phyloP scores from a whole-genome alignment of 2,113 vertebrate species.

The Argyrosomus japonicus region DNA sequence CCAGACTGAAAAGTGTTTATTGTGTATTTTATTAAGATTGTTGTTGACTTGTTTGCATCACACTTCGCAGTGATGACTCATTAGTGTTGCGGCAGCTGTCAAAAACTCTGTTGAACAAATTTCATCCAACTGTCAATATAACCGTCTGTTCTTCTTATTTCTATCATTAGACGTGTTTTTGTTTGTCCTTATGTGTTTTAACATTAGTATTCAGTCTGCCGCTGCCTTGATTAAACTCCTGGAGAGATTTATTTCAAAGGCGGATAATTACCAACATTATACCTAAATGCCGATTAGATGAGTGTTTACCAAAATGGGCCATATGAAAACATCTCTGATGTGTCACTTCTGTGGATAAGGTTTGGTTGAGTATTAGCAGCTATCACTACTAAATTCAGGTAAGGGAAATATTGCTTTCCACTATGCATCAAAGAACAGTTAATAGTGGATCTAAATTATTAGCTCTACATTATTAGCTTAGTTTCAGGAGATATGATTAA shows the following conservation, averaged over 20 bases:
- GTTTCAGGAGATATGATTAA: background rate
- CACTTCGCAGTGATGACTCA: conserved; percentile 32
- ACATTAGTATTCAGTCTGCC: background rate
- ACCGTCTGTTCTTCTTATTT: background rate
- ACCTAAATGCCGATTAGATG: background rate
- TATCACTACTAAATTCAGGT: background rate
- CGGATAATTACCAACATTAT: background rate
- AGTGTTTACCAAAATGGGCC: background rate
- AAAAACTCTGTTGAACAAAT: conserved; percentile 14
- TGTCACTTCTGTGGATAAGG: background rate
- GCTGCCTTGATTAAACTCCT: background rate
- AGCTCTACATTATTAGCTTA: background rate
- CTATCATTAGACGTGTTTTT: conserved; percentile 8
- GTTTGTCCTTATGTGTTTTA: background rate
- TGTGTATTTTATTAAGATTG: conserved; percentile 27
- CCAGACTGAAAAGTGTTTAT: background rate
- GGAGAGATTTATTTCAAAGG: background rate
- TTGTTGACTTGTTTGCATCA: conserved; percentile 37
- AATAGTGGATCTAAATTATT: background rate
- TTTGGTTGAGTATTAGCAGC: background rate
- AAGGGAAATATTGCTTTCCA: background rate
- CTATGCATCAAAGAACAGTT: too few species aligned
- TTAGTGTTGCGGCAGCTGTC: conserved; percentile 30
- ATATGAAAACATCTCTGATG: background rate
- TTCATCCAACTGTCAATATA: conserved; percentile 9